Evolutionary conservation across 2,113 vertebrate species (phyloP).

Genomic region (Psilopogon haemacephalus): DNA sequence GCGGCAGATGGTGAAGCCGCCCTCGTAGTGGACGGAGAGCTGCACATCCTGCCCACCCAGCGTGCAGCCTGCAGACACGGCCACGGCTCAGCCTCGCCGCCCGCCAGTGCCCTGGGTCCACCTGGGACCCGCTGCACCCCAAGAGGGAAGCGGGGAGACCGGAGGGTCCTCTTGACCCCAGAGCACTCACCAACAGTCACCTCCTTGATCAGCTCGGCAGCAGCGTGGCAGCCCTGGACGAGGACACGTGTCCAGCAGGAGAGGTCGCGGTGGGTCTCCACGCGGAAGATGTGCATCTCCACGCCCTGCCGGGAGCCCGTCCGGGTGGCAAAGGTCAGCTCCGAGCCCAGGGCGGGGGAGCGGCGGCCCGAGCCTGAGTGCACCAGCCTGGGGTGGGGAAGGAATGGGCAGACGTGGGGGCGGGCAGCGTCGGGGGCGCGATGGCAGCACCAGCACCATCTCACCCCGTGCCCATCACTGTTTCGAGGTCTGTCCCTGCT

Average conservation of each 20-base stretch:
- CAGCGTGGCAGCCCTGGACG: conserved; percentile 89
- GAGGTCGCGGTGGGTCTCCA: conserved; percentile 94
- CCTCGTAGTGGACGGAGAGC: conserved; percentile 93
- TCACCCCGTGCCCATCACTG: rapidly evolving
- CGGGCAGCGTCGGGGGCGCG: rapidly evolving
- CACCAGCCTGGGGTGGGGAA: conserved; percentile 80
- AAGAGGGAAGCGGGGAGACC: neutral
- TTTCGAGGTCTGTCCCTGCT: neutral
- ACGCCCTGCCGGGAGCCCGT: conserved; percentile 91
- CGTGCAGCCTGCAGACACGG: conserved; percentile 80
- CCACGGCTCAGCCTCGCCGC: neutral
- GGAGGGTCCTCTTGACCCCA: rapidly evolving
- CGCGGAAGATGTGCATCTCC: conserved; percentile 91
- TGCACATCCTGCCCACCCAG: conserved; percentile 86
- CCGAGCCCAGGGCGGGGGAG: conserved; percentile 84
- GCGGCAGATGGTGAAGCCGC: conserved; percentile 87
- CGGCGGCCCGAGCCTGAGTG: conserved; percentile 86
- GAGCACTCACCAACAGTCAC: conserved; percentile 80
- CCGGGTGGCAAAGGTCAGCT: conserved; percentile 90
- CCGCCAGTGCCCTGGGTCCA: too few relatives aligned
- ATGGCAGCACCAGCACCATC: rapidly evolving
- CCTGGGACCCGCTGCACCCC: neutral
- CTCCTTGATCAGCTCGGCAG: conserved; percentile 90
- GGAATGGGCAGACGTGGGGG: rapidly evolving
- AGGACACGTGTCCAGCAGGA: conserved; percentile 90